Evolutionary conservation across 2,113 vertebrate species (phyloP).

Genomic region (Xyliphius kryptos): DNA sequence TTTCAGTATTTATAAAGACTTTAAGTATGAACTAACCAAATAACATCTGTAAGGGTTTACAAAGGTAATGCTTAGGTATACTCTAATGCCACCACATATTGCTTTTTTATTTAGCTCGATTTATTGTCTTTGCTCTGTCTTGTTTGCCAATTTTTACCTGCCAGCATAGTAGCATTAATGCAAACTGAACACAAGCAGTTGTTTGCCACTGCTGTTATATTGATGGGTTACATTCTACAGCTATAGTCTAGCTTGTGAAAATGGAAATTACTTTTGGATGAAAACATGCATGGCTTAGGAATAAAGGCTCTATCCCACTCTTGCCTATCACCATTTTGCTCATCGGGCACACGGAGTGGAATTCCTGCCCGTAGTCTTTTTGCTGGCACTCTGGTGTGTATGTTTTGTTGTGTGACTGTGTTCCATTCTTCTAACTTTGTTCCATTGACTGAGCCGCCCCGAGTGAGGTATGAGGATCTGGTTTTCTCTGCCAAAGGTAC

Average conservation of each 20-base stretch:
- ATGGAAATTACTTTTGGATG: constrained; percentile 41
- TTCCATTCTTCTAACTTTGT: constrained; percentile 51
- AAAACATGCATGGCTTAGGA: constrained; percentile 41
- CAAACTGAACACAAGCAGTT: constrained; percentile 20
- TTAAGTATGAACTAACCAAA: not conserved
- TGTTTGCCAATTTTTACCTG: no score
- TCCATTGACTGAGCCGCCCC: constrained; percentile 49
- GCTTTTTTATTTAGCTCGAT: no score
- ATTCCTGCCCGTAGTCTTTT: constrained; percentile 37
- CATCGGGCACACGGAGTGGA: constrained; percentile 42
- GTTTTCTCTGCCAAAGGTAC: constrained; percentile 49
- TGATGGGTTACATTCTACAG: constrained; percentile 29
- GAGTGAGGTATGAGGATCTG: constrained; percentile 46
- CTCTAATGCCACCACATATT: no score
- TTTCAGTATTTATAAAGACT: not conserved
- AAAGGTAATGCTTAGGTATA: no score
- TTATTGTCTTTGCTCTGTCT: no score
- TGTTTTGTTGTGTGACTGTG: constrained; percentile 48
- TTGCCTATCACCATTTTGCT: constrained; percentile 43
- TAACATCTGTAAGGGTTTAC: no score
- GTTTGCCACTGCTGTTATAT: constrained; percentile 21
- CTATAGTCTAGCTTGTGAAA: constrained; percentile 38
- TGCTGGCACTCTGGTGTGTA: constrained; percentile 35
- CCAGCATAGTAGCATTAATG: constrained; percentile 16
- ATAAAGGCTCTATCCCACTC: constrained; percentile 38